Percentiles rank a stretch among this genome's conserved stretches.
phyloP scores from a whole-genome alignment of 2,888 invertebrate species.

The Emmelina monodactyla region DNA sequence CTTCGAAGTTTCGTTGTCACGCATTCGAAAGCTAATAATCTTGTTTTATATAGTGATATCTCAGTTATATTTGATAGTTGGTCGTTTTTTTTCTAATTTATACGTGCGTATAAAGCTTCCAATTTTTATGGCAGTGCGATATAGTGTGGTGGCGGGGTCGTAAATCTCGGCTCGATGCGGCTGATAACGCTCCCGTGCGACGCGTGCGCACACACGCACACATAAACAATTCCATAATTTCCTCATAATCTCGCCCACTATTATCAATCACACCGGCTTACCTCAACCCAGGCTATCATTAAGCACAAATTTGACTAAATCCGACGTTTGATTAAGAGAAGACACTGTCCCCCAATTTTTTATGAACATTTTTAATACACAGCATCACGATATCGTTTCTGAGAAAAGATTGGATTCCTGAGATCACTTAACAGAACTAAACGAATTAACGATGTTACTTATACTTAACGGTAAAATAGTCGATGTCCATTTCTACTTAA shows the following conservation, averaged over 20 bases:
- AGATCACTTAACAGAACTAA: constrained; percentile 18
- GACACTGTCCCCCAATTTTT: constrained; percentile 18
- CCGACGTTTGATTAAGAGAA: constrained; percentile 61
- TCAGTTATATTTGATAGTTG: neutral
- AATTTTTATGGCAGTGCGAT: constrained; percentile 27
- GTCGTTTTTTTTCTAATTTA: constrained; percentile 20
- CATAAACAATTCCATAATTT: constrained; percentile 27
- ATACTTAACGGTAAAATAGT: constrained; percentile 21
- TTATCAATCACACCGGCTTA: constrained; percentile 54
- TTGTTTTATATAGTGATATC: neutral
- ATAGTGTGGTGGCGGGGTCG: constrained; percentile 36
- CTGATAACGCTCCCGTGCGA: constrained; percentile 47
- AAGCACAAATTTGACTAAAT: constrained; percentile 55
- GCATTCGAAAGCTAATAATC: neutral
- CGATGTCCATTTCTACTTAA: constrained; percentile 17
- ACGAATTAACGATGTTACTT: constrained; percentile 18
- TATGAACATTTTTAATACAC: neutral
- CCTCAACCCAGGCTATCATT: constrained; percentile 46
- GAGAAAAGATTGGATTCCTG: constrained; percentile 20
- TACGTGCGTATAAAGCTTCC: constrained; percentile 23
- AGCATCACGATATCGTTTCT: constrained; percentile 18
- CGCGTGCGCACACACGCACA: constrained; percentile 18
- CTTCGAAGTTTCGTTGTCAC: neutral
- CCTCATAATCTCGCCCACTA: constrained; percentile 23
- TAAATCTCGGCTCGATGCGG: constrained; percentile 53